Evolutionary conservation across 2,888 invertebrate species (phyloP), one percentile per base, ranked within the genome.

Genomic region (Yponomeuta evonymella): DNA sequence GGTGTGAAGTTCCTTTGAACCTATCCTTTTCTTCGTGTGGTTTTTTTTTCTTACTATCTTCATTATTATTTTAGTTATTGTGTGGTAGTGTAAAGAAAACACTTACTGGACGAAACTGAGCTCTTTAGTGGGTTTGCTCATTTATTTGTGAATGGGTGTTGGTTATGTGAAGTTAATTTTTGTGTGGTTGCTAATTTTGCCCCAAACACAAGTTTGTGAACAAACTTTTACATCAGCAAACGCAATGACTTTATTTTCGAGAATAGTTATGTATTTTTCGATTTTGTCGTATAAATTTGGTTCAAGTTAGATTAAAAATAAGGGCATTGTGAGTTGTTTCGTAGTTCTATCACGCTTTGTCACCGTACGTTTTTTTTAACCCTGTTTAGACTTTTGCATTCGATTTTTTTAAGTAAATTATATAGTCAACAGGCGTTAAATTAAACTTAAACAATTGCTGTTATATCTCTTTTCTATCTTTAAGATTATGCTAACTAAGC

Each of bases 101-200:
- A 78, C 73, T 76, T 86, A 88, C 89, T 90, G 90, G 86, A 86
- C 85, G 89, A 88, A 83, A 88, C 90, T 90, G 91, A 89, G 90
- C 88, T 85, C 36, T 70, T 43, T 36, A 33, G 36, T 66, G 15
- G 23, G 43, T 70, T 48, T 67, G 67, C 51, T 67, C 67, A 51
- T 66, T 11, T 9, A 12, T 68, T 68, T 68, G 51, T 68, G 51
- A 36, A 68, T 30, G 51, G 36, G n/a, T 67, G 30, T 30, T 72
- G 64, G 71, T 71, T 36, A 65, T 69, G 10, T 72, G 63, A 73
- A 65, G 70, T 74, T 33, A 66, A 58, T 65, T 64, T 64, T 72
- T 72, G 71, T 71, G 71, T 71, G 68, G 69, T 72, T 83, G 86
- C 51, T 12, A 58, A 15, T 58, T 12, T 58, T 15, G 51, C 51